phyloP scores from a whole-genome alignment of 2,888 invertebrate genomes.

The Phyto melanocephala region DNA sequence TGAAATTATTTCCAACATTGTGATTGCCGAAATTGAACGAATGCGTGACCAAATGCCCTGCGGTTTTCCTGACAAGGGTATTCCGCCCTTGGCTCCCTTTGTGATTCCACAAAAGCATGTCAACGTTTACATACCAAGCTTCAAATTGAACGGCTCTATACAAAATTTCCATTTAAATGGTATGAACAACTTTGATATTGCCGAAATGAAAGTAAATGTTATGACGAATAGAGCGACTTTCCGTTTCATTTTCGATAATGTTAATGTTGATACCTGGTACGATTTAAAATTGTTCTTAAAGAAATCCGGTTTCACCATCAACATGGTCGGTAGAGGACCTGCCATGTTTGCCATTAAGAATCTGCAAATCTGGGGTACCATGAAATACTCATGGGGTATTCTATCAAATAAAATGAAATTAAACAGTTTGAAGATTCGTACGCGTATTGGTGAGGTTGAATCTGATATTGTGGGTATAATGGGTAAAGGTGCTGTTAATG shows the following conservation, averaged over 20 bases:
- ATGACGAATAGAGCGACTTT: slow-evolving; percentile 72
- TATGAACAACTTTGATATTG: slow-evolving; percentile 72
- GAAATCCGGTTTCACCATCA: slow-evolving; percentile 74
- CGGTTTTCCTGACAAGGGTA: slow-evolving; percentile 71
- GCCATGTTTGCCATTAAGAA: slow-evolving; percentile 72
- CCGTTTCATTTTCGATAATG: slow-evolving; percentile 70
- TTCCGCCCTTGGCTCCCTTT: slow-evolving; percentile 75
- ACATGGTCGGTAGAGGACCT: slow-evolving; percentile 72
- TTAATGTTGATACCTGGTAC: slow-evolving; percentile 72
- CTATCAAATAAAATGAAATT: slow-evolving; percentile 70
- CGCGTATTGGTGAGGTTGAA: slow-evolving; percentile 71
- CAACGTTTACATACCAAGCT: slow-evolving; percentile 66
- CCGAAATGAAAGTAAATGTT: slow-evolving; percentile 72
- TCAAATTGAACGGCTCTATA: slow-evolving; percentile 69
- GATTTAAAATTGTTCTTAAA: slow-evolving; percentile 70
- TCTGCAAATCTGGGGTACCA: slow-evolving; percentile 69
- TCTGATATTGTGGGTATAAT: slow-evolving; percentile 74
- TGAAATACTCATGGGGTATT: slow-evolving; percentile 73
- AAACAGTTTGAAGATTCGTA: slow-evolving; percentile 71
- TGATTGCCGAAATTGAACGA: slow-evolving; percentile 68
- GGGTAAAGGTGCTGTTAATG: slow-evolving; percentile 72
- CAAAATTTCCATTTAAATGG: slow-evolving; percentile 71
- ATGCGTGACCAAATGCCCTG: slow-evolving; percentile 74
- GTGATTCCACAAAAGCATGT: slow-evolving; percentile 69
- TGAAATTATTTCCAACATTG: slow-evolving; percentile 69